Evolutionary conservation across 2,888 invertebrate genomes (phyloP).

Genomic region (Brachynemurus nebulosus): DNA sequence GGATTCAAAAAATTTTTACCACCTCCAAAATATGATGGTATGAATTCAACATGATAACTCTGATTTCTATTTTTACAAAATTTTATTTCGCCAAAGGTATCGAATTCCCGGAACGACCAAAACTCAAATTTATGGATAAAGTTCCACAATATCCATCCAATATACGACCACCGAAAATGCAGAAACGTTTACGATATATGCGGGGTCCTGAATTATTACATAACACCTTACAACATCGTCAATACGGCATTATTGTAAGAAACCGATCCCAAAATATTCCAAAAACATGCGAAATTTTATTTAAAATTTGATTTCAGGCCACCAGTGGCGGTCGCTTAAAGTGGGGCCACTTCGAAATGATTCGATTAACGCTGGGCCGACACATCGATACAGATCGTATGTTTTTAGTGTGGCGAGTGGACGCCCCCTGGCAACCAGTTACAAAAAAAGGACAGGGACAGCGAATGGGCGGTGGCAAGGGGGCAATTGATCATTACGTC

Average conservation of each 20-base stretch:
- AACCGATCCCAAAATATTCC: constrained; percentile 7
- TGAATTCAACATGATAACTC: constrained; percentile 22
- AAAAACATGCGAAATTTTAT: constrained; percentile 2
- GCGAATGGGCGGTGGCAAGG: constrained; percentile 95
- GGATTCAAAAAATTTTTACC: constrained; percentile 58
- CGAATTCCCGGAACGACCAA: constrained; percentile 56
- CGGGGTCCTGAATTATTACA: constrained; percentile 82
- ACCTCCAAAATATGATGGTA: constrained; percentile 54
- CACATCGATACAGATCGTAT: constrained; percentile 65
- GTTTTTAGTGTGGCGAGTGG: constrained; percentile 93
- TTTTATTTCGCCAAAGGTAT: constrained; percentile 38
- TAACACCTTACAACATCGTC: constrained; percentile 72
- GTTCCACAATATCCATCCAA: constrained; percentile 53
- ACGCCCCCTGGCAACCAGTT: constrained; percentile 90
- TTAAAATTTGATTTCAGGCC: not conserved
- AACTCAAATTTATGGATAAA: constrained; percentile 56
- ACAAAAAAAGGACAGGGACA: constrained; percentile 82
- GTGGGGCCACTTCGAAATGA: constrained; percentile 77
- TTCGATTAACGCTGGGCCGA: constrained; percentile 61
- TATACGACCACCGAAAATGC: constrained; percentile 68
- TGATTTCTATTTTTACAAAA: constrained; percentile 2
- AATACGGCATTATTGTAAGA: constrained; percentile 84
- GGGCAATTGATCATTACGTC: constrained; percentile 85
- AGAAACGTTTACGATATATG: constrained; percentile 69
- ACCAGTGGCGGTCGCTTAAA: constrained; percentile 64